Evolutionary conservation across 2,797 vertebrate species (phyloP), one percentile per base, ranked within the genome.

Genomic region (Aulostomus chinensis): DNA sequence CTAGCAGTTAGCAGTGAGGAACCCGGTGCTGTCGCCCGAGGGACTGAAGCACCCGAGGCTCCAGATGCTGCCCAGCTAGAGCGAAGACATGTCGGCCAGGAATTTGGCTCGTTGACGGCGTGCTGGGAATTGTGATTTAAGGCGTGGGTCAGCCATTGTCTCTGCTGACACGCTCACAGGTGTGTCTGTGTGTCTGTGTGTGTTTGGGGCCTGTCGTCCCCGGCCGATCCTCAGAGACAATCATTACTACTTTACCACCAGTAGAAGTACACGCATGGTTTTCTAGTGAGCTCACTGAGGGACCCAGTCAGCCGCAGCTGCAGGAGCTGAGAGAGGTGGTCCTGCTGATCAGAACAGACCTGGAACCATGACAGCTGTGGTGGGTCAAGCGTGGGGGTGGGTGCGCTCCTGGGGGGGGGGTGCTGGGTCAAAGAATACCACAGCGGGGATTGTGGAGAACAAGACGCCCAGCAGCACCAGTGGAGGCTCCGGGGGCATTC

Each of bases 321-420:
- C 15, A 52, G 31, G 24, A 59, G 30, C 17, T 8, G 28, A 41
- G 2, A 31, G 9, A 14, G 15, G 11, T 26, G 11, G 9, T 25
- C 7, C 30, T 50, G 18, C 9, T 2, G 1, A 14, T 8, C 60
- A 38, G 10, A 45, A 24, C 35, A 42, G 5, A 46, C 10, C 36
- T 26, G 9, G 9, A 18, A 36, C 26, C 43, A 92, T 93, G 91
- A 31, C 84, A 2, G 73, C 84, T 60, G 78, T 82, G 20, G 56
- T 83, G 2, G 83, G 84, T 13, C 73, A 59, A 54, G 88, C 81
- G 2, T 88, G 87, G 89, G 76, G 86, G 1, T 93, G 90, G 91
- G 36, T 88, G 25, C 68, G 81, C 22, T 88, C 88, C 0, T 88
- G 88, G 90, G 77, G 71, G 0, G 43, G 43, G 21, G 15, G 30